Base-by-base conservation (phyloP, 2,888 invertebrate genomes). In the Standfussiana lucernea region DNA sequence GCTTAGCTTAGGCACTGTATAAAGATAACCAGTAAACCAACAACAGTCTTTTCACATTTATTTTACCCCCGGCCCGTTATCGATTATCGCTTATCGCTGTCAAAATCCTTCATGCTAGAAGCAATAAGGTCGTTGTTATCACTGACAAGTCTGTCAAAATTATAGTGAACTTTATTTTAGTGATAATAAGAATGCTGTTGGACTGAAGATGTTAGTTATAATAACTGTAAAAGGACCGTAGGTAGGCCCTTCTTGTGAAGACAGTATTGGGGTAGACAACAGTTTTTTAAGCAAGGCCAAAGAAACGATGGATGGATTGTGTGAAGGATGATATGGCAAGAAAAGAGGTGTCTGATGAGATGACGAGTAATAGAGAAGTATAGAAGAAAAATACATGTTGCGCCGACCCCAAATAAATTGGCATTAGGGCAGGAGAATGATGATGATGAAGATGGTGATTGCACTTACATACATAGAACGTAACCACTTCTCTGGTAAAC, bases 1-100 rank as follows among this genome's bases (percentile, higher is more conserved):
- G 91, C 89, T 88, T 90, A 89, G 89, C 86, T 86, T 86, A 87
- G n/a, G 28, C 64, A 64, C 64, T 35, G 64, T 40, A 28, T 64
- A 18, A 64, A 40, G 40, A 40, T 18, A n/a, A 8, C 8, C 64
- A 64, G 64, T 40, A 64, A 40, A 40, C n/a, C 18, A 64, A 64
- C 64, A 13, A 28, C 18, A 61, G 61, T 21, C 5, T 61, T 0
- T 32, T 59, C 21, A 32, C 1, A 18, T 21, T 8, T 59, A 59
- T 59, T 21, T 32, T 18, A 59, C 8, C 8, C 6, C 2, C 32
- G 1, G n/a, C n/a, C 32, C 10, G 1, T 59, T 59, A 32, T n/a
- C n/a, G n/a, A n/a, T n/a, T n/a, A n/a, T n/a, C n/a, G n/a, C n/a
- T n/a, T 1, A 32, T 59, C 32, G 59, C 32, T 61, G 32, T 61